These are phyloP conservation scores for Eustalomyia histrio DNA, from an alignment of 2,888 invertebrate species.

Conservation along the genomic window DNA sequence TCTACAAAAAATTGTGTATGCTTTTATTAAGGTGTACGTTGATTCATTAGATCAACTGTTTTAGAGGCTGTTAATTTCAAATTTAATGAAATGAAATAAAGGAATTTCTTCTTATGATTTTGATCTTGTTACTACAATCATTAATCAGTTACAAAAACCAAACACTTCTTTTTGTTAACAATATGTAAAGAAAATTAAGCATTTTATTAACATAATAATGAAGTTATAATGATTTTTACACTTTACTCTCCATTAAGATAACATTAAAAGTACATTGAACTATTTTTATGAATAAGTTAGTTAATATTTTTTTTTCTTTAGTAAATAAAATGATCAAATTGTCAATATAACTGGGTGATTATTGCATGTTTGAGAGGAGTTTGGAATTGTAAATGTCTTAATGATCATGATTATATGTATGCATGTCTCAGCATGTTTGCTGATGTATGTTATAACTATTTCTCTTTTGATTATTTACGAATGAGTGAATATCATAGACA, in stretches of 20 bases:
- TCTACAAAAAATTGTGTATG: no score
- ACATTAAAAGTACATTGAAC: conserved; percentile 40
- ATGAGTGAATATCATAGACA: no score
- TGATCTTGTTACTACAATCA: no score
- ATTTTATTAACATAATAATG: conserved; percentile 22
- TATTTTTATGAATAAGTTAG: background rate
- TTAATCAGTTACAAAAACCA: no score
- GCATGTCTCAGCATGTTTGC: background rate
- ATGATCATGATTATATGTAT: background rate
- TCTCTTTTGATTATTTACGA: no score
- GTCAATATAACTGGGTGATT: conserved; percentile 57
- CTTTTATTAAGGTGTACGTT: no score
- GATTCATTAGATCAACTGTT: no score
- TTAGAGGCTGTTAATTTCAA: no score
- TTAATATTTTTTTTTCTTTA: conserved; percentile 29
- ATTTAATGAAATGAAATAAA: no score
- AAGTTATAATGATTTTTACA: conserved; percentile 34
- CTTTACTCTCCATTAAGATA: conserved; percentile 10
- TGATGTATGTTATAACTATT: no score
- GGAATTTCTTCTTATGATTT: no score
- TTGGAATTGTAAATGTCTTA: background rate
- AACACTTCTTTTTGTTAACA: background rate
- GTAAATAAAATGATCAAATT: conserved; percentile 57
- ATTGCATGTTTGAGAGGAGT: conserved; percentile 29
- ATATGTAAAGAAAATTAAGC: conserved; percentile 6